These are phyloP conservation scores for Clupea harengus DNA, from an alignment of 2,113 vertebrate species.

Conservation along the genomic window DNA sequence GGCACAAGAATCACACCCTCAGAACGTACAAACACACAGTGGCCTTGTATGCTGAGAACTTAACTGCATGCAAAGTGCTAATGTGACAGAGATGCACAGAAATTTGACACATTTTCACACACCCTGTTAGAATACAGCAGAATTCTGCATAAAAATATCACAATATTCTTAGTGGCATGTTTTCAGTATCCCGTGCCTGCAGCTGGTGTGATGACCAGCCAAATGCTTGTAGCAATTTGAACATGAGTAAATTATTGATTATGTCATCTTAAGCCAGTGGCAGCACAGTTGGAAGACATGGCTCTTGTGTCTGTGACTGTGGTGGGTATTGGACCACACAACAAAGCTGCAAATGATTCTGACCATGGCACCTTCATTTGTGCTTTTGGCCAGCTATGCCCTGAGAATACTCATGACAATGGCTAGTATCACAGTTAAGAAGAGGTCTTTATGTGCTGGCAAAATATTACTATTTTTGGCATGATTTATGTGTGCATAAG, in stretches of 20 bases:
- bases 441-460: constrained; percentile 46
- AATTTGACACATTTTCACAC: not conserved
- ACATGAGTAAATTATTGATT: not conserved
- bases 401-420: not conserved
- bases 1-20: not conserved
- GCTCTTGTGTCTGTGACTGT: constrained; percentile 40
- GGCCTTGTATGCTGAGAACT: constrained; percentile 31
- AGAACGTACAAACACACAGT: constrained; percentile 40
- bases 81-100: not conserved
- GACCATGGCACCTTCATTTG: constrained; percentile 58
- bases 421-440: not conserved
- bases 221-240: not conserved
- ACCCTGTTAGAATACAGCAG: not conserved
- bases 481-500: too few relatives aligned
- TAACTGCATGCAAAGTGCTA: constrained; percentile 28
- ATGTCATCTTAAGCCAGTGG: not conserved
- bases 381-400: constrained; percentile 51
- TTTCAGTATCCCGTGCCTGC: too few relatives aligned
- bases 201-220: not conserved
- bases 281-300: constrained; percentile 52
- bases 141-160: too few relatives aligned
- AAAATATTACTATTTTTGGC: constrained; percentile 47
- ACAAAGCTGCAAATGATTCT: constrained; percentile 45
- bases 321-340: constrained; percentile 62
- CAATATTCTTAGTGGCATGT: too few relatives aligned